Evolutionary conservation across 35 echinoderm and acorn worm species (phyloP).

Genomic region (Apostichopus californicus): DNA sequence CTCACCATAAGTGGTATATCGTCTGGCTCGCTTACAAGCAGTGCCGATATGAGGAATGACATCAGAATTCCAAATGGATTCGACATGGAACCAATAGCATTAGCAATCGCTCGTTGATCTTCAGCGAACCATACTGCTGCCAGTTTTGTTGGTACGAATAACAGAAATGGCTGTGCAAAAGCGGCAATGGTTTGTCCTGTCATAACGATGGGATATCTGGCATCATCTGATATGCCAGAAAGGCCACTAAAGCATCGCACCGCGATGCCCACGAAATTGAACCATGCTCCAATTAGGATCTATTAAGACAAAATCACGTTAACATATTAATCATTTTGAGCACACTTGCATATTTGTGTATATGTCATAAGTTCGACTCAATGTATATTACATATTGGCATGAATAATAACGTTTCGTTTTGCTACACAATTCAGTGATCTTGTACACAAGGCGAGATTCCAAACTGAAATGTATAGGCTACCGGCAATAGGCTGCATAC

Average conservation of each 20-base stretch:
- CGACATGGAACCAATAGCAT: constrained; percentile 86
- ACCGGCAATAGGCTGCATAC: too few relatives aligned
- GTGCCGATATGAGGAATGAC: constrained; percentile 76
- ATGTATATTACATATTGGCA: too few relatives aligned
- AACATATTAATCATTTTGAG: too few relatives aligned
- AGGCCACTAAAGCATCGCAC: constrained; percentile 72
- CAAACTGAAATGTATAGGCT: too few relatives aligned
- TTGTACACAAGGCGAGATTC: too few relatives aligned
- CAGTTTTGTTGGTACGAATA: constrained; percentile 94
- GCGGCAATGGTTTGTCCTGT: constrained; percentile 80
- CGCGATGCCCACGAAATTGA: constrained; percentile 75
- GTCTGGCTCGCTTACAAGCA: constrained; percentile 57
- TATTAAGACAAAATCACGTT: not conserved
- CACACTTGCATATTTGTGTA: too few relatives aligned
- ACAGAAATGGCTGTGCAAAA: constrained; percentile 82
- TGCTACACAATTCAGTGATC: too few relatives aligned
- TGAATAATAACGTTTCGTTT: too few relatives aligned
- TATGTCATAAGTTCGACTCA: too few relatives aligned
- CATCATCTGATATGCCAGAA: constrained; percentile 48
- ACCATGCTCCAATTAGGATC: constrained; percentile 82
- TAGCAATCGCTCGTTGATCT: constrained; percentile 80
- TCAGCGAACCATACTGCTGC: constrained; percentile 90
- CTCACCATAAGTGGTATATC: constrained; percentile 95
- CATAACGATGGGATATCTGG: constrained; percentile 76
- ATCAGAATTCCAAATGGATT: constrained; percentile 89